phyloP scores from a whole-genome alignment of 1,140 invertebrate species.

The Diorhabda elongata region DNA sequence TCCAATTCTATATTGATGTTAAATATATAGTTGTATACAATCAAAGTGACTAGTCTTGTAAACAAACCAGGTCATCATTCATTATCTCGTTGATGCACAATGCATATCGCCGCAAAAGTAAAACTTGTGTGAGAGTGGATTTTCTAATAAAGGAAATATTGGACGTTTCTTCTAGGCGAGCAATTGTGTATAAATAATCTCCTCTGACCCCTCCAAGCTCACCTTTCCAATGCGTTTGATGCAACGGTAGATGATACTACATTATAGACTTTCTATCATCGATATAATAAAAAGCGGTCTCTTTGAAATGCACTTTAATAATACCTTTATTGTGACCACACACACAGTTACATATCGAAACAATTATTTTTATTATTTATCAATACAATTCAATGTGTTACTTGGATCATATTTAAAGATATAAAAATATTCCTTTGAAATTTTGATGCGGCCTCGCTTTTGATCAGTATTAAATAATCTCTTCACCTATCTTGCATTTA shows the following conservation, averaged over 20 bases:
- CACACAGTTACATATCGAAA: no score
- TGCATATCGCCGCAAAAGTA: not conserved
- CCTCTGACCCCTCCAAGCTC: not conserved
- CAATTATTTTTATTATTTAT: no score
- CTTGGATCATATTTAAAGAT: no score
- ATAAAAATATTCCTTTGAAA: no score
- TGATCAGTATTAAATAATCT: no score
- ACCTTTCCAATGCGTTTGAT: not conserved
- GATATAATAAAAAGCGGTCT: not conserved
- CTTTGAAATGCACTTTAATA: conserved; percentile 1
- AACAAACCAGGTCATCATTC: not conserved
- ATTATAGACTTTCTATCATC: conserved; percentile 1
- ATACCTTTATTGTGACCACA: not conserved
- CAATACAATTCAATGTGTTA: no score
- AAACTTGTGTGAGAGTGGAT: not conserved
- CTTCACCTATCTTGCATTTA: no score
- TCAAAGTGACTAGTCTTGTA: not conserved
- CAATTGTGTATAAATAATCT: conserved; percentile 1
- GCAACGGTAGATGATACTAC: not conserved
- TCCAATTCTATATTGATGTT: no score
- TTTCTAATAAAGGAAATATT: conserved; percentile 1
- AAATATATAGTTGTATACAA: no score
- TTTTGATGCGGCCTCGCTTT: no score
- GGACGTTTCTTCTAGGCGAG: not conserved
- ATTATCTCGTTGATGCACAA: not conserved